Evolutionary conservation across 1,140 invertebrate genomes (phyloP), one percentile per base, ranked within the genome.

Genomic region (Heliconius hermathena): DNA sequence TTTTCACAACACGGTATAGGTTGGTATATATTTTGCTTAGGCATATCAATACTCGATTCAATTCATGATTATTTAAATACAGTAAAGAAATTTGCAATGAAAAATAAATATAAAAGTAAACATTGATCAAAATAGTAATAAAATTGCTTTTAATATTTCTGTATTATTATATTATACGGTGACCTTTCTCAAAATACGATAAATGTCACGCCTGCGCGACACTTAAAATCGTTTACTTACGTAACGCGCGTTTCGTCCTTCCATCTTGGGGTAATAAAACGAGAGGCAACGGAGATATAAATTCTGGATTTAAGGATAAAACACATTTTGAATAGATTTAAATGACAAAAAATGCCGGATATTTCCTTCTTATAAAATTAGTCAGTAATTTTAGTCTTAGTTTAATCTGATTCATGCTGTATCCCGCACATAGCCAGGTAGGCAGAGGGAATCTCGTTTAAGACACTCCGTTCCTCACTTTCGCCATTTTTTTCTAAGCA

Each of bases 151-250:
- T 76, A 79, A 79, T 22, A 79, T 71, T 76, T 80, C 52, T 9
- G 66, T 57, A 80, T 73, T 46, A 76, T 49, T 72, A 76, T 80
- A 76, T 76, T 80, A 75, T 75, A n/a, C 36, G n/a, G 41, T 49
- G 78, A 76, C 78, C 78, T 80, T 80, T 80, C 78, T 54, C 74
- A 66, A 29, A 52, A 76, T 70, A 66, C 70, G 46, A 49, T 73
- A 80, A 80, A 76, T 80, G 78, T 80, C 78, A 76, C 74, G 36
- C 33, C 73, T 75, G 60, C 46, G 74, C 78, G 75, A 76, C 57
- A 49, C 75, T 52, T 71, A 71, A 76, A 80, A 80, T 73, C 52
- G 66, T 71, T 66, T 75, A 70, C 78, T 80, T 80, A 80, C 78
- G 74, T 80, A 80, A 80, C 60, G 71, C 60, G 78, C 41, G 78